Conservation (phyloP, 2,888 invertebrate species). For the Glyphotaelius pellucidus region DNA sequence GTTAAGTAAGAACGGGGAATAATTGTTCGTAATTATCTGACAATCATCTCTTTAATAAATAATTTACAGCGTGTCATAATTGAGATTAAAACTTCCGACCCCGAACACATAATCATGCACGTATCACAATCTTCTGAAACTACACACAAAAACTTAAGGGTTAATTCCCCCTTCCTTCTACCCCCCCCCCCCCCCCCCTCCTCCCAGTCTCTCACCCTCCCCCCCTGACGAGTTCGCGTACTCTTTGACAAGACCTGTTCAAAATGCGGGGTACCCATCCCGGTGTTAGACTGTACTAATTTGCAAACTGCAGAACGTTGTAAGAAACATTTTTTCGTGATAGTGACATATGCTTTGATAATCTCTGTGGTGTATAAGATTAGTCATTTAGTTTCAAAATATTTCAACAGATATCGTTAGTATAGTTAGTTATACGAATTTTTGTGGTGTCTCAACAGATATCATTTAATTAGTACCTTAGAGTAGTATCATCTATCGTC, state of each 20-base stretch:
- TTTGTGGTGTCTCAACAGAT: too few relatives aligned
- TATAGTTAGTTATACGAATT: too few relatives aligned
- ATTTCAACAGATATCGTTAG: too few relatives aligned
- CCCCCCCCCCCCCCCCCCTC: neutral
- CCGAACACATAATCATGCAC: conserved; percentile 12
- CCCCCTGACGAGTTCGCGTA: conserved; percentile 8
- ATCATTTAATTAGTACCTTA: too few relatives aligned
- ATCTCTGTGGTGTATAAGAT: too few relatives aligned
- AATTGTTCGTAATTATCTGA: neutral
- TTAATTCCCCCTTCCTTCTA: conserved; percentile 18
- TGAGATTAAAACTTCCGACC: conserved; percentile 29
- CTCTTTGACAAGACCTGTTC: conserved; percentile 37
- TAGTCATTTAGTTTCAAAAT: too few relatives aligned
- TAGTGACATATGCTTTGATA: neutral
- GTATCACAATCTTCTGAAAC: conserved; percentile 15
- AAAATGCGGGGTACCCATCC: conserved; percentile 20
- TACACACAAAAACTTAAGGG: conserved; percentile 30
- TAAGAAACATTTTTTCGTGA: neutral
- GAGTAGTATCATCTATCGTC: too few relatives aligned
- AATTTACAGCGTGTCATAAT: conserved; percentile 30
- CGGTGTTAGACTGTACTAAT: neutral
- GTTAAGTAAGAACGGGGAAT: neutral
- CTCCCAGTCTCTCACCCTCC: neutral
- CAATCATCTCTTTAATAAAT: conserved; percentile 15
- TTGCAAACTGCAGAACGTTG: neutral